phyloP scores from a whole-genome alignment of 2,888 invertebrate genomes.

The Synergus laeviventris region DNA sequence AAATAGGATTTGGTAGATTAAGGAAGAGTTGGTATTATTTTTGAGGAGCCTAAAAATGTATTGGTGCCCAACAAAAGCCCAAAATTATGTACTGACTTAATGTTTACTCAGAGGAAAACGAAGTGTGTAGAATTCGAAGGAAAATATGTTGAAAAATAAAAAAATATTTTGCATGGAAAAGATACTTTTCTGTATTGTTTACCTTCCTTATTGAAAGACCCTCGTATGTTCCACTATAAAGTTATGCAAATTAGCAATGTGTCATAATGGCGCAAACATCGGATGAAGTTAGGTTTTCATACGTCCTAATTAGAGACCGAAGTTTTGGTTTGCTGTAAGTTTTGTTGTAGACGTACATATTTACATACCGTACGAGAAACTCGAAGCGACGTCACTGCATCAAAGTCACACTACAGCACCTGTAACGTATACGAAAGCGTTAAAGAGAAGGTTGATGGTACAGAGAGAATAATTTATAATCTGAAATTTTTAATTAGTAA shows the following conservation, averaged over 20 bases:
- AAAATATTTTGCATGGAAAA: too few relatives aligned
- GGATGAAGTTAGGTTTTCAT: constrained; percentile 23
- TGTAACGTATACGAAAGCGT: constrained; percentile 48
- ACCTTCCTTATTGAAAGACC: too few relatives aligned
- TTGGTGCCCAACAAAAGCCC: too few relatives aligned
- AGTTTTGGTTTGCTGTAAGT: constrained; percentile 31
- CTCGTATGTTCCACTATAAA: too few relatives aligned
- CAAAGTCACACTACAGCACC: constrained; percentile 57
- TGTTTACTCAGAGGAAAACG: too few relatives aligned
- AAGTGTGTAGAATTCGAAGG: too few relatives aligned
- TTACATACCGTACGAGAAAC: constrained; percentile 53
- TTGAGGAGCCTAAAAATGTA: too few relatives aligned
- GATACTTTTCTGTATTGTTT: too few relatives aligned
- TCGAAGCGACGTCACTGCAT: constrained; percentile 57
- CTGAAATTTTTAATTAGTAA: not conserved
- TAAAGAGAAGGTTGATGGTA: not conserved
- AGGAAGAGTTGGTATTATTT: too few relatives aligned
- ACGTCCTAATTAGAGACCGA: constrained; percentile 32
- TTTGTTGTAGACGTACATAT: constrained; percentile 28
- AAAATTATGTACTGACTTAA: too few relatives aligned
- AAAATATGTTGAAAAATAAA: too few relatives aligned
- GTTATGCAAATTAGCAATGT: constrained; percentile 14
- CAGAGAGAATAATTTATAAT: not conserved
- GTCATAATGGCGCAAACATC: constrained; percentile 13
- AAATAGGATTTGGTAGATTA: too few relatives aligned